Conservation (phyloP, 2,113 vertebrate genomes). For the Lepus americanus region DNA sequence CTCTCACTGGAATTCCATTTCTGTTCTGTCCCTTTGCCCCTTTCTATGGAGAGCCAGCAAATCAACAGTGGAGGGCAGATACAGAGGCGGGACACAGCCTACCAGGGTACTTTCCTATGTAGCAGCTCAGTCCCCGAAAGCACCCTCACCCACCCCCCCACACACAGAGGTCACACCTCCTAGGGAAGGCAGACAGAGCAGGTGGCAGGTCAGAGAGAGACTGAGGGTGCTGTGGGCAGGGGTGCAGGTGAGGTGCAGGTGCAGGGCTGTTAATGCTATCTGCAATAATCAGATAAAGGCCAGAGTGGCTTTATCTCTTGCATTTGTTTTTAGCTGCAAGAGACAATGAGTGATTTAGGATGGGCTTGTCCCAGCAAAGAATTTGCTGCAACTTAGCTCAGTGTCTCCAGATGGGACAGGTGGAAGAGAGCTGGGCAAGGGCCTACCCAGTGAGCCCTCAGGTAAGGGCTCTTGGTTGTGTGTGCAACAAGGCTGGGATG, state of each 20-base stretch:
- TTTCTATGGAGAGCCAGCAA: background rate
- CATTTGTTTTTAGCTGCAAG: background rate
- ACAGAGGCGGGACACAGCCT: background rate
- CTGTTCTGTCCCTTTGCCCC: background rate
- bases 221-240: background rate
- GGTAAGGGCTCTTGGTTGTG: background rate
- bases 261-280: background rate
- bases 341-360: background rate
- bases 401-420: background rate
- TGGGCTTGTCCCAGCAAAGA: background rate
- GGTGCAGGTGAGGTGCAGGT: background rate
- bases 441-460: background rate
- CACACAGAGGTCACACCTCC: background rate
- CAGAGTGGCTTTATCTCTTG: background rate
- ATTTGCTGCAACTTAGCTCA: background rate
- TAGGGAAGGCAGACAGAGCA: background rate
- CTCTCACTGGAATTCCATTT: background rate
- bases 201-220: background rate
- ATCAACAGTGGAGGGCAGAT: background rate
- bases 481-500: background rate
- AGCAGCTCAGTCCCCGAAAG: background rate
- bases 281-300: background rate
- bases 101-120: background rate
- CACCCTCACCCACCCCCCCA: no score
- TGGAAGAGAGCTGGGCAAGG: background rate